Conservation (phyloP, 2,797 vertebrate genomes). For the Acanthopagrus latus region DNA sequence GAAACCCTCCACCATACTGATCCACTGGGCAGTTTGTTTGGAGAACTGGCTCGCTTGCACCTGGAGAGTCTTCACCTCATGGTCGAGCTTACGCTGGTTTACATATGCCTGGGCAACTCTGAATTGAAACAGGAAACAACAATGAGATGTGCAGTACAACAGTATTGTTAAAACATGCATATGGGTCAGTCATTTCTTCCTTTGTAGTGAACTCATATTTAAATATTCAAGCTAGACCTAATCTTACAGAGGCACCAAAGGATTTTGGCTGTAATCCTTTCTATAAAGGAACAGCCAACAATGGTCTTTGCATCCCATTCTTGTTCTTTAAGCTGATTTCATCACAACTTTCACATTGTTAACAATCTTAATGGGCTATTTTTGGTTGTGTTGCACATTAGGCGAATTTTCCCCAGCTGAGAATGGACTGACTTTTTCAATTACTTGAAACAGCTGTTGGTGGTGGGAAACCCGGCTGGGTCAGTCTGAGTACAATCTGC, state of each 20-base stretch:
- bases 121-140: slow-evolving; percentile 15
- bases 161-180: background rate
- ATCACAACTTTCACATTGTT: slow-evolving; percentile 47
- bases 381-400: slow-evolving; percentile 33
- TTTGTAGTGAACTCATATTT: background rate
- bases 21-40: slow-evolving; percentile 97
- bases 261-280: slow-evolving; percentile 44
- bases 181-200: background rate
- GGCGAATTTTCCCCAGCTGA: background rate
- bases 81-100: slow-evolving; percentile 96
- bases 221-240: slow-evolving; percentile 14
- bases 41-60: slow-evolving; percentile 95
- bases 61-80: slow-evolving; percentile 96
- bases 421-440: slow-evolving; percentile 9
- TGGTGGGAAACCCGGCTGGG: background rate
- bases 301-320: slow-evolving; percentile 19
- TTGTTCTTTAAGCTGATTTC: slow-evolving; percentile 67
- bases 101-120: slow-evolving; percentile 96
- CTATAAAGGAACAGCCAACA: slow-evolving; percentile 35
- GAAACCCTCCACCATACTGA: slow-evolving; percentile 96
- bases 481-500: slow-evolving; percentile 26
- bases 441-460: background rate
- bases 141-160: background rate
- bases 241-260: slow-evolving; percentile 3
- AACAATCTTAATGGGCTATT: slow-evolving; percentile 37